phyloP scores from a whole-genome alignment of 2,888 invertebrate species.

The Yponomeuta cagnagella region DNA sequence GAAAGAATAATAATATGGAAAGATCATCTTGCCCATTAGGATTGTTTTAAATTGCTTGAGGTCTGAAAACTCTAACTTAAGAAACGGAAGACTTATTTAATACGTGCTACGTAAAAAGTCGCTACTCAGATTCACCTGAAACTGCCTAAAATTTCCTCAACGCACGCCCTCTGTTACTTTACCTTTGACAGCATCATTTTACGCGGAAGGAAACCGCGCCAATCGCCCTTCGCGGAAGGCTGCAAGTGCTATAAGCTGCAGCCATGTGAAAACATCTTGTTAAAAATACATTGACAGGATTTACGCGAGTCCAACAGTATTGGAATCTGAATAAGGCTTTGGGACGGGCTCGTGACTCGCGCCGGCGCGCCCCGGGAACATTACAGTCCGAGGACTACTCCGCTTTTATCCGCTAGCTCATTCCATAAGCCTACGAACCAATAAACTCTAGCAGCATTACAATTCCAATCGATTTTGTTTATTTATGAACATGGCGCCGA shows the following conservation, averaged over 20 bases:
- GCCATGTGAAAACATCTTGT: constrained; percentile 15
- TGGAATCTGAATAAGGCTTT: constrained; percentile 40
- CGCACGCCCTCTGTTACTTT: not conserved
- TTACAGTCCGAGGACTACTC: constrained; percentile 12
- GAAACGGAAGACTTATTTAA: too few relatives aligned
- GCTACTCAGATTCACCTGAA: not conserved
- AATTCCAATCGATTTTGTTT: too few relatives aligned
- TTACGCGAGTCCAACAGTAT: not conserved
- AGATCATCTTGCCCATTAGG: too few relatives aligned
- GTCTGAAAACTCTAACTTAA: too few relatives aligned
- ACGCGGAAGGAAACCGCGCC: not conserved
- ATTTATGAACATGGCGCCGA: too few relatives aligned
- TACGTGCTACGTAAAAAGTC: too few relatives aligned
- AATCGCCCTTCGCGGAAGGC: not conserved
- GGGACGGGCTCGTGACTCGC: constrained; percentile 55
- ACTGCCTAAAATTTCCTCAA: not conserved
- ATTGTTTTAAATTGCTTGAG: too few relatives aligned
- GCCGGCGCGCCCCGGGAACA: constrained; percentile 30
- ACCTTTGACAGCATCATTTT: not conserved
- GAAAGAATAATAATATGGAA: too few relatives aligned
- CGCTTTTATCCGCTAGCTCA: not conserved
- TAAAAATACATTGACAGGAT: constrained; percentile 10
- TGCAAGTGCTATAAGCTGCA: not conserved
- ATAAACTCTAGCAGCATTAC: too few relatives aligned
- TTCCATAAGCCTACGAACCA: not conserved